phyloP scores from a whole-genome alignment of 2,888 invertebrate species.

The Meiosimyza platycephala region DNA sequence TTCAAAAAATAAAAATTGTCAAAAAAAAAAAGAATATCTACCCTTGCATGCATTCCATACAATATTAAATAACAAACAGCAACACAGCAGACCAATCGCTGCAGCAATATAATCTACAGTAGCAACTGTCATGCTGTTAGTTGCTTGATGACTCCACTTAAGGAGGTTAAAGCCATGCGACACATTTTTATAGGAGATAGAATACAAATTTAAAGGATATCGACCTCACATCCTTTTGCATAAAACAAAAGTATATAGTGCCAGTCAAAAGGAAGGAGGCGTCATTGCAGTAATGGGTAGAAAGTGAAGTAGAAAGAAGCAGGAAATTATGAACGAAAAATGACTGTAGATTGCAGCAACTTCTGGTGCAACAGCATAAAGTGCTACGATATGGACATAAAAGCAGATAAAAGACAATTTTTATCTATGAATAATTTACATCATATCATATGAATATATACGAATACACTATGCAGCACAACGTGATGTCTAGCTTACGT shows the following conservation, averaged over 20 bases:
- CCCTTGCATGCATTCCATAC: too few relatives aligned
- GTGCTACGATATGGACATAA: background rate
- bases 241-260: constrained; percentile 19
- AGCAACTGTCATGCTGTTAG: constrained; percentile 17
- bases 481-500: too few relatives aligned
- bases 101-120: constrained; percentile 12
- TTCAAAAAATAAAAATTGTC: too few relatives aligned
- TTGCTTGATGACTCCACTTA: constrained; percentile 26
- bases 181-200: background rate
- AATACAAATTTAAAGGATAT: constrained; percentile 32
- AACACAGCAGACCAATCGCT: constrained; percentile 7
- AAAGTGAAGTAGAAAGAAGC: background rate
- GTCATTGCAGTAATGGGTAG: background rate
- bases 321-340: constrained; percentile 8
- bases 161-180: constrained; percentile 23
- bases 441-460: too few relatives aligned
- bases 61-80: background rate
- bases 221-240: constrained; percentile 29
- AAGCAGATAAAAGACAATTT: too few relatives aligned
- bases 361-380: background rate
- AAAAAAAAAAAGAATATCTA: too few relatives aligned
- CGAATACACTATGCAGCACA: too few relatives aligned
- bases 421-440: constrained; percentile 14
- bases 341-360: constrained; percentile 16
- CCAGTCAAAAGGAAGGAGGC: background rate